Evolutionary conservation across 2,888 invertebrate species (phyloP).

Genomic region (Eugnorisma glareosa): DNA sequence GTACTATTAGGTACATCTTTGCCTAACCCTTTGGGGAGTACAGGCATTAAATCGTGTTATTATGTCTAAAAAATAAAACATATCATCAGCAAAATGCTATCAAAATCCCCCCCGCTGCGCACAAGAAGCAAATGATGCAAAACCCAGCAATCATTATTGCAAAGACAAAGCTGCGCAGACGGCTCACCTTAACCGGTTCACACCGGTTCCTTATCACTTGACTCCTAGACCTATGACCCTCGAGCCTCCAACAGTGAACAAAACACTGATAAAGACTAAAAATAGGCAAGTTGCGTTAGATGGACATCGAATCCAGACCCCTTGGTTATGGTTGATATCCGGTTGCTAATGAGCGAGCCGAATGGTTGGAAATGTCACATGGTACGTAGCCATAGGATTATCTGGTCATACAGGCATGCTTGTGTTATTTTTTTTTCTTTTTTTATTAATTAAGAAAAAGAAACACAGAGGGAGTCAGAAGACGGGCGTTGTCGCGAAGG

Average conservation of each 20-base stretch:
- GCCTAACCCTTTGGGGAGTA: neutral
- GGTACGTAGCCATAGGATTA: neutral
- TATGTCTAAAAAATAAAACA: neutral
- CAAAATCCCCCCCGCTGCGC: conserved; percentile 9
- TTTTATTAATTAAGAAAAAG: too few relatives aligned
- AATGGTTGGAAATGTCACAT: neutral
- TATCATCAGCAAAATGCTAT: neutral
- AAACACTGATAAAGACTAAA: conserved; percentile 60
- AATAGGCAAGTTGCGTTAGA: conserved; percentile 49
- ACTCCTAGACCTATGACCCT: conserved; percentile 50
- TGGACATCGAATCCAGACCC: conserved; percentile 50
- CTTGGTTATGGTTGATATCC: conserved; percentile 38
- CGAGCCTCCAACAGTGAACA: conserved; percentile 56
- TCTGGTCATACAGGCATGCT: neutral
- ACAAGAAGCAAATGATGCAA: conserved; percentile 48
- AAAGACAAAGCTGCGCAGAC: conserved; percentile 33
- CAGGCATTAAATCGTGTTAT: neutral
- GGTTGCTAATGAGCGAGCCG: conserved; percentile 3
- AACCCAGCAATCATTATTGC: conserved; percentile 21
- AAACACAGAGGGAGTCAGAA: neutral
- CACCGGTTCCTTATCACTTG: conserved; percentile 59
- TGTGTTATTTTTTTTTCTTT: neutral
- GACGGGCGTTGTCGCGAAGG: neutral
- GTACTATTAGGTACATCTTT: neutral
- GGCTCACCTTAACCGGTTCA: conserved; percentile 46